phyloP scores from a whole-genome alignment of 1,140 invertebrate genomes.

The Conus ventricosus region DNA sequence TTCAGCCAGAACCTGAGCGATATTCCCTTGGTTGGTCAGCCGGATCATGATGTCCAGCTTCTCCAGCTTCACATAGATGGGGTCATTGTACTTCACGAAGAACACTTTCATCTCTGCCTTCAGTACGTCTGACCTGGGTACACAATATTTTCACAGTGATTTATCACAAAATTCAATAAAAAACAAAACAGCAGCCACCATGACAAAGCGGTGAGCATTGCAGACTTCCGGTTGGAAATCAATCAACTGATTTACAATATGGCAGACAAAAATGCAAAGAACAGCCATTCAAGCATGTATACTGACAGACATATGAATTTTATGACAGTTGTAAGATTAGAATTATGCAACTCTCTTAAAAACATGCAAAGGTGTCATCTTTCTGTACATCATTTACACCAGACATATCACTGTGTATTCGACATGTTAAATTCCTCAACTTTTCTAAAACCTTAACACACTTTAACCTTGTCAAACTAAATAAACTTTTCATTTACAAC shows the following conservation, averaged over 20 bases:
- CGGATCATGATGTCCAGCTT: conserved; percentile 99
- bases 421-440: too few species aligned
- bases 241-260: too few species aligned
- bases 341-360: too few species aligned
- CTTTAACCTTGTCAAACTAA: too few species aligned
- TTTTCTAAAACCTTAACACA: too few species aligned
- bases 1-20: conserved; percentile 98
- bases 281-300: neutral
- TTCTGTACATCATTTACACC: too few species aligned
- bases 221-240: neutral
- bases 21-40: conserved; percentile 97
- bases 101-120: conserved; percentile 99
- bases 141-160: neutral
- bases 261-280: too few species aligned
- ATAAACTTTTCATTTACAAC: too few species aligned
- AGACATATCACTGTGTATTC: too few species aligned
- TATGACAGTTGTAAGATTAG: too few species aligned
- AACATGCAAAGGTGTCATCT: too few species aligned
- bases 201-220: too few species aligned
- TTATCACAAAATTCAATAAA: neutral
- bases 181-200: neutral
- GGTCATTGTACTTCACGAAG: conserved; percentile 99
- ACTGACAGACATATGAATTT: neutral
- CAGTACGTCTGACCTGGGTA: conserved; percentile 91
- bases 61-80: conserved; percentile 99